These are phyloP conservation scores for Drosophila aff. DNA, from an alignment of 1,140 invertebrate species.

Conservation along the genomic window DNA sequence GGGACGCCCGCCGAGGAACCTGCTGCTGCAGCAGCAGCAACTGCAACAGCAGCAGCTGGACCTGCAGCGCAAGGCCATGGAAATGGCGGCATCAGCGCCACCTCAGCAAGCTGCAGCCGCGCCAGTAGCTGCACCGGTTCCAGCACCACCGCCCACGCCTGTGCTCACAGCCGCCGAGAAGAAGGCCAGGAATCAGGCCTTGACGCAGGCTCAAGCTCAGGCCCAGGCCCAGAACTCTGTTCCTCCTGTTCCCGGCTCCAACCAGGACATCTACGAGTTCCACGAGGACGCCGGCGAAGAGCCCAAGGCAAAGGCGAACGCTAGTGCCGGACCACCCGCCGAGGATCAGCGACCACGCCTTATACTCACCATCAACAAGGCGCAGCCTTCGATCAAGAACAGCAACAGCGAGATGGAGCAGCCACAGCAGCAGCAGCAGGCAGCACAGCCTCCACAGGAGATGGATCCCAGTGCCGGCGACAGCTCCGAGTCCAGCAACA, in stretches of 20 bases:
- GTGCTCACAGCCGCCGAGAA: constrained; percentile 72
- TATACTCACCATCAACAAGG: constrained; percentile 91
- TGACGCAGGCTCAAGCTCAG: constrained; percentile 39
- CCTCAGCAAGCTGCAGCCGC: background rate
- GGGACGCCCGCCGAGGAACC: constrained; percentile 75
- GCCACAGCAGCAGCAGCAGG: background rate
- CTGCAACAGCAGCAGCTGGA: constrained; percentile 67
- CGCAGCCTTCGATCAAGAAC: constrained; percentile 46
- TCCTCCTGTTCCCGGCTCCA: constrained; percentile 25
- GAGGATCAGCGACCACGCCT: constrained; percentile 89
- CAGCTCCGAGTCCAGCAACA: constrained; percentile 89
- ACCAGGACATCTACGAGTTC: constrained; percentile 92
- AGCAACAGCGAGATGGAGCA: constrained; percentile 52
- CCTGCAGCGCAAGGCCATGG: constrained; percentile 35
- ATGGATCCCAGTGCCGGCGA: constrained; percentile 82
- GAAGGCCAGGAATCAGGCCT: constrained; percentile 70
- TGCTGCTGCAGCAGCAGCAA: constrained; percentile 67
- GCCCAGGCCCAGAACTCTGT: constrained; percentile 13
- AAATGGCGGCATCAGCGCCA: constrained; percentile 41
- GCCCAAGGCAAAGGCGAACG: constrained; percentile 68
- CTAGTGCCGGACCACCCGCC: background rate
- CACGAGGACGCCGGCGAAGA: constrained; percentile 92
- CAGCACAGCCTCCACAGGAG: constrained; percentile 27
- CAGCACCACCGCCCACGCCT: constrained; percentile 16
- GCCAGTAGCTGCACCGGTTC: constrained; percentile 2